Percentiles rank a stretch among this genome's conserved stretches.
Evolutionary conservation across 2,888 invertebrate genomes (phyloP).

Genomic region (Pardosa pseudoannulata): DNA sequence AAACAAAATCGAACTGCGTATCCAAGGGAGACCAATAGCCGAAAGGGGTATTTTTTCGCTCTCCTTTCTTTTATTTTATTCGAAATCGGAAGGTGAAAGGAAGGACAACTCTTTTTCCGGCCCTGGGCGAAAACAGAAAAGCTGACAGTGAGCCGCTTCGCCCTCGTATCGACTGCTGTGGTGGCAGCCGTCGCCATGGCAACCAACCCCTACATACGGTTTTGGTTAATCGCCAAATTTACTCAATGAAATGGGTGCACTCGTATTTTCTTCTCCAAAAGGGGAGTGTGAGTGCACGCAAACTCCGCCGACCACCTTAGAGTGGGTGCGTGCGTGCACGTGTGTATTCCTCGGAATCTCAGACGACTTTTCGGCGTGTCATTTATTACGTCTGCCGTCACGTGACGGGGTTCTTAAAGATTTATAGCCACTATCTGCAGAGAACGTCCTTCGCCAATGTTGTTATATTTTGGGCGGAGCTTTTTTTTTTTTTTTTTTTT

Average conservation of each 20-base stretch:
- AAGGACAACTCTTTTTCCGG: constrained; percentile 7
- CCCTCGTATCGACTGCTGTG: constrained; percentile 14
- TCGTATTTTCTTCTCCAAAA: constrained; percentile 3
- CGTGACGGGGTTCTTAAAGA: neutral
- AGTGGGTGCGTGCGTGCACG: too few relatives aligned
- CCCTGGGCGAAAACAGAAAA: constrained; percentile 1
- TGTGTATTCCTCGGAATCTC: neutral
- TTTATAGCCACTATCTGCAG: neutral
- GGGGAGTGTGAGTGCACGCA: constrained; percentile 6
- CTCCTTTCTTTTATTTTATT: too few relatives aligned
- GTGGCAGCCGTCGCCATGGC: constrained; percentile 2
- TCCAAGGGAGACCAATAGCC: neutral
- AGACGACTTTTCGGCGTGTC: neutral
- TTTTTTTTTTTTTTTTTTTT: too few relatives aligned
- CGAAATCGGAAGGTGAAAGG: constrained; percentile 10
- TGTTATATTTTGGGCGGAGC: too few relatives aligned
- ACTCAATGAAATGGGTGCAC: constrained; percentile 9
- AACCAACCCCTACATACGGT: constrained; percentile 8
- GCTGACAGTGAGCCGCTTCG: neutral
- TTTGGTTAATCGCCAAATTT: constrained; percentile 19
- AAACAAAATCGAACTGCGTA: constrained; percentile 16
- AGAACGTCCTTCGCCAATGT: too few relatives aligned
- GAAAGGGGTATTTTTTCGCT: neutral
- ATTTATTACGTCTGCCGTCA: neutral
- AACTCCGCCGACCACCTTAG: neutral